phyloP scores from a whole-genome alignment of 2,113 vertebrate species.

The Euleptes europaea region DNA sequence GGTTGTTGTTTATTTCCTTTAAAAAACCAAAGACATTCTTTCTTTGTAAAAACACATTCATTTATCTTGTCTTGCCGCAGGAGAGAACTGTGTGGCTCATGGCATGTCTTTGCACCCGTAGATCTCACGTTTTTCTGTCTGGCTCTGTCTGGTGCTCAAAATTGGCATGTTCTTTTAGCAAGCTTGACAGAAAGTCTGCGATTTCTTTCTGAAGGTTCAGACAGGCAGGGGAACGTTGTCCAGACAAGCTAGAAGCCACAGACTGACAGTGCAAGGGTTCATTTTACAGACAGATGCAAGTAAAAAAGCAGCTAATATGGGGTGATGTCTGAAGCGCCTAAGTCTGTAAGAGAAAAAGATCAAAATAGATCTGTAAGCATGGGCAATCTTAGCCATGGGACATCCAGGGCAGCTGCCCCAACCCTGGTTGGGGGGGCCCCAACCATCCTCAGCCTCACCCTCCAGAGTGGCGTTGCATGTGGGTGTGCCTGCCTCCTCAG shows the following conservation, averaged over 20 bases:
- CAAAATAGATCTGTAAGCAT: neutral
- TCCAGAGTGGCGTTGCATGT: too few species aligned
- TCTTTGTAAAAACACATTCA: neutral
- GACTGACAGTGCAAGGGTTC: neutral
- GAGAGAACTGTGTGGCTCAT: neutral
- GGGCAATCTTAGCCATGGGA: too few species aligned
- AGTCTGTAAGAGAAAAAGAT: neutral
- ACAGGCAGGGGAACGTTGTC: neutral
- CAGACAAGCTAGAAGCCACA: slow-evolving; percentile 9
- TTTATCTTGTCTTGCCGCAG: neutral
- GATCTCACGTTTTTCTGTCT: neutral
- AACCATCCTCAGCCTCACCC: too few species aligned
- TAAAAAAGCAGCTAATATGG: neutral
- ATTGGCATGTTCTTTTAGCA: neutral
- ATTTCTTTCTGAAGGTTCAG: neutral
- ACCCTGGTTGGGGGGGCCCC: too few species aligned
- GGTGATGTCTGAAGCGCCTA: neutral
- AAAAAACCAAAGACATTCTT: neutral
- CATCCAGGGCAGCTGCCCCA: too few species aligned
- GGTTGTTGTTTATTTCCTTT: too few species aligned
- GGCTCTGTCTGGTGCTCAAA: neutral
- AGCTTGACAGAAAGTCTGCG: neutral
- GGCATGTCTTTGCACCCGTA: neutral
- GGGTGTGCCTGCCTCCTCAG: too few species aligned
- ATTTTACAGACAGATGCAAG: neutral